Base-by-base conservation (phyloP, 2,113 vertebrate genomes). In the Brachyhypopomus gauderio region DNA sequence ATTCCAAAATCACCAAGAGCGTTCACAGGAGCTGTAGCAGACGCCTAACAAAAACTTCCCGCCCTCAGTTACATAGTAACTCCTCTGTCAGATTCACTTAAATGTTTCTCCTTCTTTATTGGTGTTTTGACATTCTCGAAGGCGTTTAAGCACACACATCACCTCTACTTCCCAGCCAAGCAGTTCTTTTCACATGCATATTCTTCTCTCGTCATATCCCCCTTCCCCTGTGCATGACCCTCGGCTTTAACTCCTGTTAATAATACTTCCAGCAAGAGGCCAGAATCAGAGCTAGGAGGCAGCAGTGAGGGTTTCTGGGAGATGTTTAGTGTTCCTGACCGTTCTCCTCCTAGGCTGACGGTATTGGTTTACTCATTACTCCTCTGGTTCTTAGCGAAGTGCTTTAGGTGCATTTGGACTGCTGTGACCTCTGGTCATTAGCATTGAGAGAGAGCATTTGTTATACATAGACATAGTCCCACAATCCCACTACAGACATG, bases 401-500 rank as follows among this genome's bases (percentile, higher is more conserved):
- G 73, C 77, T 83, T 72, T 83, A 87, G 81, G 85, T 88, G 83
- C 76, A 60, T 72, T 85, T 80, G 74, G 85, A 79, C 74, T 81
- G 62, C 36, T 7, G 38, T 72, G 84, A 87, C 80, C 80, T 81
- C 64, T 77, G 85, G 84, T 83, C 82, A 84, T 90, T 87, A 71
- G 71, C 82, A 48, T 64, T 75, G 73, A 64, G 85, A 84, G 59
- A 74, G 86, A 81, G 72, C 70, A 63, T 81, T 80, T 82, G 84
- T 84, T 86, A 79, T 77, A 88, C 83, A 75, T 84, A 84, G 77
- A 80, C 16, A 36, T 80, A 75, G 88, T 91, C 86, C 85, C 87
- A 87, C 86, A 85, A 80, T 84, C 88, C 84, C 88, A 89, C 90
- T 86, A 87, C 66, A 89, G 77, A 88, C 89, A 85, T 87, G 83